Evolutionary conservation across 2,113 vertebrate species (phyloP).

Genomic region (Bufo bufo): DNA sequence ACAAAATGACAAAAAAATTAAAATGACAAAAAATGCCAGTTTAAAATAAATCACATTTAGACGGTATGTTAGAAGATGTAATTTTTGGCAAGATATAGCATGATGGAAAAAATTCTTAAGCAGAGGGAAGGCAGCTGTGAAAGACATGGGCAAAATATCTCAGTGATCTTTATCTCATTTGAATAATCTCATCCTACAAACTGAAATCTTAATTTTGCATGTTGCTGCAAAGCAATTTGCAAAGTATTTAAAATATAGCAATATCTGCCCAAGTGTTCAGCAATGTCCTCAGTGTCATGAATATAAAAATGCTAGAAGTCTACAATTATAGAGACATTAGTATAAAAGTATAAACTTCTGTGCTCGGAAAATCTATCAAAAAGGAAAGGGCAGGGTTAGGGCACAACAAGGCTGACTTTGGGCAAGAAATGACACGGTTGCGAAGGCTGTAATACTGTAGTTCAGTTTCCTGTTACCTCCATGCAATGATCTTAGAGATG

Average conservation of each 20-base stretch:
- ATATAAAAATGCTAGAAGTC: not conserved
- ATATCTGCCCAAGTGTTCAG: not conserved
- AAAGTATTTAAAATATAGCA: not conserved
- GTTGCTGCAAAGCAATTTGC: not conserved
- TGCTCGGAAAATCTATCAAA: too few species aligned
- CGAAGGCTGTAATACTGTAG: too few species aligned
- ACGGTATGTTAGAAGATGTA: not conserved
- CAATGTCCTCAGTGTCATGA: not conserved
- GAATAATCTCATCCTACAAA: conserved; percentile 6
- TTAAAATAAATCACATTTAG: not conserved
- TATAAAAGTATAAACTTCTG: not conserved
- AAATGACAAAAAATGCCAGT: not conserved
- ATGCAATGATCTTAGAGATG: too few species aligned
- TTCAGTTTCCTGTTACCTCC: too few species aligned
- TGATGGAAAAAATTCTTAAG: not conserved
- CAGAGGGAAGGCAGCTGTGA: not conserved
- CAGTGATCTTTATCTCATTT: not conserved
- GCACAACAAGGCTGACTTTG: too few species aligned
- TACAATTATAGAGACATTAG: conserved; percentile 2
- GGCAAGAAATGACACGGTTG: too few species aligned
- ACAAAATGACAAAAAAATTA: not conserved
- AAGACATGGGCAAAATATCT: not conserved
- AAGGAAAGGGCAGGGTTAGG: too few species aligned
- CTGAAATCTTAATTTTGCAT: not conserved
- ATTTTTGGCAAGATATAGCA: not conserved